Base-by-base conservation (phyloP, 1,140 invertebrate species). In the Eupristina koningsbergeri region DNA sequence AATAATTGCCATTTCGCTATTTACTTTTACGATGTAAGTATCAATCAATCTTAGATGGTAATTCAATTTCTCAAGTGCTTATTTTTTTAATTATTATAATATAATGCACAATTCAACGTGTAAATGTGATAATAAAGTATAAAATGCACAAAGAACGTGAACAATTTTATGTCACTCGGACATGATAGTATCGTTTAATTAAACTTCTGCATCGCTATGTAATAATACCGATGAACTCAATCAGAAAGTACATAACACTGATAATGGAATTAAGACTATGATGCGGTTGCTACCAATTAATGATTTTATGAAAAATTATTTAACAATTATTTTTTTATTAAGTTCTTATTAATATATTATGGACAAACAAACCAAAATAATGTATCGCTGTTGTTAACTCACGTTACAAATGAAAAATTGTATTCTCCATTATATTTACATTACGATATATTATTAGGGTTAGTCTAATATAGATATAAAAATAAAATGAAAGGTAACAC, bases 171-270 rank as follows among this genome's bases (percentile, higher is more conserved):
- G 1, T 36, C 47, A 34, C 50, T 76, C 29, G n/a, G 34, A 69
- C 34, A n/a, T 34, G 74, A 76, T 58, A 17, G 1, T 76, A 76
- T 64, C 53, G 76, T 34, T 69, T 80, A 80, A 69, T 80, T 45
- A 80, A 71, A 80, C 19, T 80, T 26, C 45, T 50, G 11, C 11
- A 61, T 45, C 17, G 31, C 41, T 34, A 7, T 36, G 39, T 45
- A 78, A 64, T 47, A 29, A 15, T 64, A 34, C 17, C 50, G 47
- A 19, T 31, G 45, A n/a, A 15, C 9, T 29, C 50, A 45, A 50
- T 53, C 29, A 50, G 77, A 45, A 63, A 63, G 22, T 63, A 53
- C 63, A n/a, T 67, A 64, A 80, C 50, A 9, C 26, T 22, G 31
- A 3, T 36, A 64, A 29, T 26, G 41, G 71, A 64, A 80, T 80